Evolutionary conservation across 2,888 invertebrate genomes (phyloP).

Genomic region (Pimpla rufipes): DNA sequence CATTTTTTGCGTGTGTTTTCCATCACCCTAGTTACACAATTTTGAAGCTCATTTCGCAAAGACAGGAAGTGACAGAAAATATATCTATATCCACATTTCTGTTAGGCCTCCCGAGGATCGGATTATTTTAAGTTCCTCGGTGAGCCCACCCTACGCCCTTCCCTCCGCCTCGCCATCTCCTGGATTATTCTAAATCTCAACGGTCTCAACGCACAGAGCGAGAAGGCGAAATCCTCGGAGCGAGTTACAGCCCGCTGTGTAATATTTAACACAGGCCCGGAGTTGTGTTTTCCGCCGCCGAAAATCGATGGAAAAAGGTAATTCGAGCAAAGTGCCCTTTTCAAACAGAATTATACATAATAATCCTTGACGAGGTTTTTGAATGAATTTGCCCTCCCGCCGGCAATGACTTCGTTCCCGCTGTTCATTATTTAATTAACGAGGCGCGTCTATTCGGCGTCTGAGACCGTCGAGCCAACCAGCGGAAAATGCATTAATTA

Average conservation of each 20-base stretch:
- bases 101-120: background rate
- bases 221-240: too few species aligned
- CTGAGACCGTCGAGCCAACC: background rate
- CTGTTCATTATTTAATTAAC: conserved; percentile 54
- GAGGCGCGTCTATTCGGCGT: conserved; percentile 26
- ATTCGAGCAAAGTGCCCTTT: too few species aligned
- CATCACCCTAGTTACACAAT: too few species aligned
- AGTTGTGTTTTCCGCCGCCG: too few species aligned
- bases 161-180: background rate
- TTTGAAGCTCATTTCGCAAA: too few species aligned
- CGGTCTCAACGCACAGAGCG: background rate
- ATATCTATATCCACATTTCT: too few species aligned
- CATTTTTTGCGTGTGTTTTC: too few species aligned
- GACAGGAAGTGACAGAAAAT: too few species aligned
- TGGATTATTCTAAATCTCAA: background rate
- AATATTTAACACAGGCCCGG: too few species aligned
- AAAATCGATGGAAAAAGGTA: too few species aligned
- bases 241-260: too few species aligned
- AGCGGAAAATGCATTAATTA: conserved; percentile 55
- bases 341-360: background rate
- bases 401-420: conserved; percentile 14
- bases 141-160: too few species aligned
- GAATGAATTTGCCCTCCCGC: background rate
- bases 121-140: conserved; percentile 20
- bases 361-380: background rate